Evolutionary conservation across 1,140 invertebrate genomes (phyloP), one percentile per base, ranked within the genome.

Genomic region (Cydia pomonella): DNA sequence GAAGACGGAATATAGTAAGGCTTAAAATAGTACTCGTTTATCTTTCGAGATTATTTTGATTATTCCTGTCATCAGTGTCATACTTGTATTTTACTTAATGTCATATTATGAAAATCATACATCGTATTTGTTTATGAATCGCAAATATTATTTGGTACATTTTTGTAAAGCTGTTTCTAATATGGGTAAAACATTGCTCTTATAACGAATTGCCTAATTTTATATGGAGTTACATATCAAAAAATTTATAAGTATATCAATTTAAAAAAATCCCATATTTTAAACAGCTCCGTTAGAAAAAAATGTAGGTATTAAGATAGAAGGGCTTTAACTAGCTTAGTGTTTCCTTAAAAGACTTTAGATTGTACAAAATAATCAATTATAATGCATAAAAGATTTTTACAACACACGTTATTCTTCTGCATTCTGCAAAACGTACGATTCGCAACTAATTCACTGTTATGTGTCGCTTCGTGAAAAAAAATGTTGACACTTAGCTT

Each of bases 301-400:
- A 38, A 64, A 41, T 18, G 23, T 74, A 78, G 77, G 72, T 73
- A 75, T 73, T 91, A 90, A 90, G 82, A 87, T 90, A 90, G 89
- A 85, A 90, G 75, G 87, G 90, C 90, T 92, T 92, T 92, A 92
- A 92, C 77, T 92, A 92, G 89, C 85, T 91, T 92, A 92, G 89
- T 82, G 77, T 87, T 86, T 88, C 79, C 84, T 83, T 88, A 83
- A 84, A 92, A 90, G 87, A 90, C 87, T 87, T 85, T 91, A 91
- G 88, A 89, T 81, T 88, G 88, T 92, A 91, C 87, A 86, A 85
- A 86, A 75, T 38, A 69, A 38, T 38, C 64, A 69, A 69, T 69
- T 69, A 69, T 69, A 69, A 69, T 33, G 33, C 27, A 69, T 33
- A 69, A 69, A 33, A 29, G 16, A 69, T 69, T 69, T 69, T 69